Percentiles rank a stretch among this genome's conserved stretches.
phyloP scores from a whole-genome alignment of 2,888 invertebrate genomes.

The Melanostoma mellinum region DNA sequence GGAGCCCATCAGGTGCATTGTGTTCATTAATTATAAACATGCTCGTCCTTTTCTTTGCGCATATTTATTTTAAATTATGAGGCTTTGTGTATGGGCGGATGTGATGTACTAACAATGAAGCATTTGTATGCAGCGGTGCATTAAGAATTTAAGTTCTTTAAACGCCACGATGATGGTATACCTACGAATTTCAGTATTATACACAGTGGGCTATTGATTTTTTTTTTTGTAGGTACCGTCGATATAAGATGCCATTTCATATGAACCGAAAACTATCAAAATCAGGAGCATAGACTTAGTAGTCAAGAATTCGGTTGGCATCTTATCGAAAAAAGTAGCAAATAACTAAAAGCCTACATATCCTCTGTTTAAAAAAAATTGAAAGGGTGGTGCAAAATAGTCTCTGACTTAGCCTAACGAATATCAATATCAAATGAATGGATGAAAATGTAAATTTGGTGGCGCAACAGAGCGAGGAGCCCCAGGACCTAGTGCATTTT shows the following conservation, averaged over 20 bases:
- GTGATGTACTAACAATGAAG: background rate
- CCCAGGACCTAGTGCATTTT: no score
- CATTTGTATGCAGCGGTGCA: background rate
- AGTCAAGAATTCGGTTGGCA: no score
- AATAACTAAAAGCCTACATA: no score
- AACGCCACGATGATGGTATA: background rate
- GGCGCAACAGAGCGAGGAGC: no score
- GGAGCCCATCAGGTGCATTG: conserved; percentile 57
- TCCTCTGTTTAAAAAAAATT: no score
- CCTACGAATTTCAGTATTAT: no score
- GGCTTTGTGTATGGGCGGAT: conserved; percentile 17
- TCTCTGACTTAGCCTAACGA: no score
- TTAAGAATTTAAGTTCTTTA: background rate
- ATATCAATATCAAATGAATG: no score
- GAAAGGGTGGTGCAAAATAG: no score
- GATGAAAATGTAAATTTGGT: no score
- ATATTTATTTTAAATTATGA: conserved; percentile 51
- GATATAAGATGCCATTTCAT: conserved; percentile 1
- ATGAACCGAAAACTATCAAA: background rate
- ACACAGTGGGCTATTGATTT: background rate
- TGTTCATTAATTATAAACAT: conserved; percentile 67
- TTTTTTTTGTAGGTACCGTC: background rate
- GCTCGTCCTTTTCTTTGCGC: conserved; percentile 47
- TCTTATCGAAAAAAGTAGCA: no score
- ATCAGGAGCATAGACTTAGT: no score